A percentile compares a stretch with the other conserved stretches of the same genome.
These are phyloP conservation scores for Tyrophagus putrescentiae DNA, from an alignment of 1,140 invertebrate genomes.

Conservation along the genomic window DNA sequence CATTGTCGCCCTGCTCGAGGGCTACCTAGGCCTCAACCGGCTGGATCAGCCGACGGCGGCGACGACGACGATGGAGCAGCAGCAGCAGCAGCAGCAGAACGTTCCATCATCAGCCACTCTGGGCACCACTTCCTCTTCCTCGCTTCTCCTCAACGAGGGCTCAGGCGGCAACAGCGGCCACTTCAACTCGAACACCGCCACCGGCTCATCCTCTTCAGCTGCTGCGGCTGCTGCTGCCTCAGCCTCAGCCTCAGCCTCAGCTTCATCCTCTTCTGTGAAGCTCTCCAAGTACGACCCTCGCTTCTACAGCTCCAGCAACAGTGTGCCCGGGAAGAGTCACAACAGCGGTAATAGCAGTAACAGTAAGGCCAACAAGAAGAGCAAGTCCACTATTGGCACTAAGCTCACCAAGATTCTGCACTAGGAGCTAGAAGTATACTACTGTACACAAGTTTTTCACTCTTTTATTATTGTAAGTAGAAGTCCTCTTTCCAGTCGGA, in stretches of 20 bases:
- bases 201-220: background rate
- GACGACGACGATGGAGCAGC: too few species aligned
- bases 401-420: constrained; percentile 19
- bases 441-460: too few species aligned
- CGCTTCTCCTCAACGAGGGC: too few species aligned
- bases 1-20: constrained; percentile 15
- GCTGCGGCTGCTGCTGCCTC: background rate
- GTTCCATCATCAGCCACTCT: too few species aligned
- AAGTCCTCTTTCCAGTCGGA: background rate
- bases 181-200: too few species aligned
- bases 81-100: too few species aligned
- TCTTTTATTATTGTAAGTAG: background rate
- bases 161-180: too few species aligned
- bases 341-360: background rate
- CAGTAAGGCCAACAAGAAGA: background rate
- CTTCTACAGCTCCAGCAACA: background rate
- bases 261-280: constrained; percentile 1
- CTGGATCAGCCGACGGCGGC: too few species aligned
- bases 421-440: too few species aligned
- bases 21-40: too few species aligned
- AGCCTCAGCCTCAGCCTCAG: background rate
- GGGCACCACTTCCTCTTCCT: too few species aligned
- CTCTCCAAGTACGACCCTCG: constrained; percentile 1
- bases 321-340: background rate
- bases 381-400: constrained; percentile 9